phyloP scores from a whole-genome alignment of 2,113 vertebrate genomes.

The Cololabis saira region DNA sequence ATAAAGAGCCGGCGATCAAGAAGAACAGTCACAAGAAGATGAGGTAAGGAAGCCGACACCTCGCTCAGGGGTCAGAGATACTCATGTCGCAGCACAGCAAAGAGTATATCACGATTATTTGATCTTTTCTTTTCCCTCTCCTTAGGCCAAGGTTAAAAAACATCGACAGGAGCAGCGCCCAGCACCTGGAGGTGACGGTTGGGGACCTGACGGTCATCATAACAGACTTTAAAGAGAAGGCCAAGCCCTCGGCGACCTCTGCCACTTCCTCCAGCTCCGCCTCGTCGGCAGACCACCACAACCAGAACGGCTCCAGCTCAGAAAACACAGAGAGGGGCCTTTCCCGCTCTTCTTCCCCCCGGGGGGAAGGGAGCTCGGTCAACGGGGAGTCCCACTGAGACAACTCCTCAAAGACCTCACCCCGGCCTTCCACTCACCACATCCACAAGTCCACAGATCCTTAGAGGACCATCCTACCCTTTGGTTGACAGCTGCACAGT shows the following conservation, averaged over 20 bases:
- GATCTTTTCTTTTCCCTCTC: neutral
- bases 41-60: constrained; percentile 75
- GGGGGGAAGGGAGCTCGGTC: constrained; percentile 91
- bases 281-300: constrained; percentile 86
- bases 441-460: constrained; percentile 25
- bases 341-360: constrained; percentile 94
- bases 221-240: constrained; percentile 99
- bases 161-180: constrained; percentile 97
- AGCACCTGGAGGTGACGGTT: constrained; percentile 98
- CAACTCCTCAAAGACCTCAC: neutral
- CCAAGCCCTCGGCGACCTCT: constrained; percentile 91
- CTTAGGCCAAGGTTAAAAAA: constrained; percentile 98
- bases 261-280: constrained; percentile 68
- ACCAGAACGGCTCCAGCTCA: constrained; percentile 96
- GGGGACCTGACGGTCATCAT: constrained; percentile 99
- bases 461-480: constrained; percentile 21
- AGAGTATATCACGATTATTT: too few species aligned
- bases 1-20: constrained; percentile 94
- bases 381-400: constrained; percentile 94
- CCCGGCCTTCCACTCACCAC: constrained; percentile 12
- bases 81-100: too few species aligned
- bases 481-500: neutral
- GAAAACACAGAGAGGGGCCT: constrained; percentile 94
- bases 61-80: constrained; percentile 10
- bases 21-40: constrained; percentile 99